Evolutionary conservation across 2,888 invertebrate genomes (phyloP).

Genomic region (Lepidonotus clava): DNA sequence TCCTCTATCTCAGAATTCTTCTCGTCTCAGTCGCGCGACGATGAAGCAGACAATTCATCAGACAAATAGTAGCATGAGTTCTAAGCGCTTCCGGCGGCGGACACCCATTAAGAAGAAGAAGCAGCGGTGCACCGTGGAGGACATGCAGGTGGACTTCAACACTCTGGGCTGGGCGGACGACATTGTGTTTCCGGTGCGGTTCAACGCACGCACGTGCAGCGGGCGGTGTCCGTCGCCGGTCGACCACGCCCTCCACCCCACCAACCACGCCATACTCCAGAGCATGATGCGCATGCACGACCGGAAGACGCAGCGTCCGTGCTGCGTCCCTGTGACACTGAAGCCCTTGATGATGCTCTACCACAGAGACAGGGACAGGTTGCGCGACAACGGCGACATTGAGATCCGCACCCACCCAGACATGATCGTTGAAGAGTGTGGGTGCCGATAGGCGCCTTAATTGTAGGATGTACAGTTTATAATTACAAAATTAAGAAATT

Average conservation of each 20-base stretch:
- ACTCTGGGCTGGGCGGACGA: conserved; percentile 77
- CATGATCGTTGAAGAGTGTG: conserved; percentile 77
- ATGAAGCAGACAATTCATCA: neutral
- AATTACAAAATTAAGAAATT: too few species aligned
- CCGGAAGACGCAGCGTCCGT: conserved; percentile 70
- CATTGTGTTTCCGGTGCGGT: conserved; percentile 77
- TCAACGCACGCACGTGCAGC: conserved; percentile 75
- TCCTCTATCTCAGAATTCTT: too few species aligned
- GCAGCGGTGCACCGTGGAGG: conserved; percentile 64
- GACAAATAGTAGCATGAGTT: too few species aligned
- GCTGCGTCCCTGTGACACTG: conserved; percentile 78
- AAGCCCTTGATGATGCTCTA: conserved; percentile 77
- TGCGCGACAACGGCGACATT: conserved; percentile 72
- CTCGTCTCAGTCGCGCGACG: neutral
- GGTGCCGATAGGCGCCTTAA: conserved; percentile 67
- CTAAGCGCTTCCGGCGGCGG: too few species aligned
- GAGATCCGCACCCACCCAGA: conserved; percentile 77
- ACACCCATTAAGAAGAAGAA: too few species aligned
- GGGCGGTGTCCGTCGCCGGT: conserved; percentile 76
- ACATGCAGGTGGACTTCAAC: conserved; percentile 76
- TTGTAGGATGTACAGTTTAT: too few species aligned
- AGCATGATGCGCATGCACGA: conserved; percentile 74
- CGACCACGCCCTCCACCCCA: conserved; percentile 70
- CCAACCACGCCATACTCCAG: conserved; percentile 79
- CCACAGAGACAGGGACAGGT: conserved; percentile 61